Evolutionary conservation across 2,888 invertebrate genomes (phyloP), one percentile per base, ranked within the genome.

Genomic region (Agrotis puta): DNA sequence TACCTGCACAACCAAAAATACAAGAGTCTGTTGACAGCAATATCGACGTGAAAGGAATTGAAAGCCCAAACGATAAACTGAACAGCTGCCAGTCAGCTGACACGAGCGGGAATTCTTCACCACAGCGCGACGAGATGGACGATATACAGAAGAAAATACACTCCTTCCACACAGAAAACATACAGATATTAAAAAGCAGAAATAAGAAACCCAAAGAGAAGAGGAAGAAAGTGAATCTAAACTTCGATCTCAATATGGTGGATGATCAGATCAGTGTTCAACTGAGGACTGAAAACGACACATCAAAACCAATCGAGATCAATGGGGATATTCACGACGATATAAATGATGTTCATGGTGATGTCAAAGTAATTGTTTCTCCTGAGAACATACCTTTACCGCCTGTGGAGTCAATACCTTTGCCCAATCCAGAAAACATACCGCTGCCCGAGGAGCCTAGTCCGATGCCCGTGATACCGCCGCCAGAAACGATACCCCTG

Each of bases 81-180:
- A 90, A 92, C 81, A 93, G 94, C 78, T 92, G 94, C 16, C 94
- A 94, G 68, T 94, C 94, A 1, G 94, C 95, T 0, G 96, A 96
- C 83, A 96, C 96, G 5, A 96, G 96, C 83, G 95, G 96, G 4
- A 94, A 94, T 84, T 96, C 96, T 0, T 96, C 96, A 0, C 96
- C 96, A 0, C 94, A 95, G 63, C 90, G 95, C 7, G 96, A 97
- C 84, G 97, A 97, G 84, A 96, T 97, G 93, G 96, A 96, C 80
- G 97, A 97, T 83, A 97, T 97, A 67, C 97, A 97, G 86, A 97
- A 97, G 84, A 97, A 97, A 80, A 94, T 97, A 77, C 96, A 97
- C 83, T 97, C 97, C 48, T 97, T 97, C 88, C 97, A 97, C 87
- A 97, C 97, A 2, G 97, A 97, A 85, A 97, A 97, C 87, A 97